Percentiles rank a stretch among this genome's conserved stretches.
These are phyloP conservation scores for Onthophagus taurus DNA, from an alignment of 1,140 invertebrate genomes.

Conservation along the genomic window DNA sequence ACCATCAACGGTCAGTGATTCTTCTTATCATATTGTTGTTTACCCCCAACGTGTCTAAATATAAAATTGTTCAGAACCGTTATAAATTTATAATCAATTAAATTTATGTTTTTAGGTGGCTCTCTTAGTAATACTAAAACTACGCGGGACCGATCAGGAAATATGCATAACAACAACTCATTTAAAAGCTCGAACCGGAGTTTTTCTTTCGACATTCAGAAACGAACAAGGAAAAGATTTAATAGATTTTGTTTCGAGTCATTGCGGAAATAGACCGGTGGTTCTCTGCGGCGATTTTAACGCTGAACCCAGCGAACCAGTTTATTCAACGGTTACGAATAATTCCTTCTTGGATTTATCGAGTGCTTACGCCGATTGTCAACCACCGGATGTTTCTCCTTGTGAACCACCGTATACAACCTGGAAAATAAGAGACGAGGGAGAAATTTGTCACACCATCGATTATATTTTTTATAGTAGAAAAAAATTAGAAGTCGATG, in stretches of 20 bases:
- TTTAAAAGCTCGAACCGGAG: constrained; percentile 64
- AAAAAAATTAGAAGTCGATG: constrained; percentile 47
- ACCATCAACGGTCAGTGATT: too few relatives aligned
- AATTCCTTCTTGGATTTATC: constrained; percentile 38
- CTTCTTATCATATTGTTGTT: too few relatives aligned
- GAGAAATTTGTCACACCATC: constrained; percentile 64
- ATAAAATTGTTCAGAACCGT: too few relatives aligned
- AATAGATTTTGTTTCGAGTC: constrained; percentile 48
- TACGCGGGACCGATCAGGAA: constrained; percentile 45
- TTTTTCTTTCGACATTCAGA: constrained; percentile 56
- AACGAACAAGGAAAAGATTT: constrained; percentile 70
- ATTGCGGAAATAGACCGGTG: constrained; percentile 45
- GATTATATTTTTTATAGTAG: constrained; percentile 70
- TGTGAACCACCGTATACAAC: constrained; percentile 66
- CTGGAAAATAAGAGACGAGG: constrained; percentile 67
- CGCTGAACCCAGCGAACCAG: constrained; percentile 62
- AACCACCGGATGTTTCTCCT: constrained; percentile 27
- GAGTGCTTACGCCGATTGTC: constrained; percentile 43
- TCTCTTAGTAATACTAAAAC: constrained; percentile 47
- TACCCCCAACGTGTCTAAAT: too few relatives aligned
- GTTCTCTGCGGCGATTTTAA: constrained; percentile 73
- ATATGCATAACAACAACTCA: constrained; percentile 67
- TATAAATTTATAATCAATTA: too few relatives aligned
- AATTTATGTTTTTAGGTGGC: constrained; percentile 54
- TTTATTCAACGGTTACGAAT: constrained; percentile 52